Percentiles rank a stretch among this genome's conserved stretches.
Conservation (phyloP, 2,113 vertebrate genomes). For the Mola mola region DNA sequence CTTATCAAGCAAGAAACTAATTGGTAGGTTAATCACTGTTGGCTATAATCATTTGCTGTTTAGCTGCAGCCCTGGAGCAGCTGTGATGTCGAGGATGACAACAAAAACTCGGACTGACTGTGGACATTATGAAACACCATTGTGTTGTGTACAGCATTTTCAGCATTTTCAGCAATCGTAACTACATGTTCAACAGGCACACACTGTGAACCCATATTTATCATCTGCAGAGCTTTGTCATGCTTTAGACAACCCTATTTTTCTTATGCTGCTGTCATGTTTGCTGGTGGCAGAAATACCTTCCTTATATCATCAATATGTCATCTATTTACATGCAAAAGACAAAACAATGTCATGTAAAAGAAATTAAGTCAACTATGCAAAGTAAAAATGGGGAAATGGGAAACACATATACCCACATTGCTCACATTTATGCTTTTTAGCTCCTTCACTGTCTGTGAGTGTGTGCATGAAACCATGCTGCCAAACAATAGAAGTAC, state of each 20-base stretch:
- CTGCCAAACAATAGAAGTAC: conserved; percentile 69
- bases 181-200: too few relatives aligned
- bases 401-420: too few relatives aligned
- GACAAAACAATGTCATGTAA: background rate
- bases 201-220: too few relatives aligned
- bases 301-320: background rate
- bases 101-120: too few relatives aligned
- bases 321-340: background rate
- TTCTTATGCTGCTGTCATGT: background rate
- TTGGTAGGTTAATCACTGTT: too few relatives aligned
- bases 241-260: too few relatives aligned
- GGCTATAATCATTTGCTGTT: too few relatives aligned
- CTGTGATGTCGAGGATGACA: background rate
- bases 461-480: conserved; percentile 15
- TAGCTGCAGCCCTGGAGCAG: background rate
- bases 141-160: too few relatives aligned
- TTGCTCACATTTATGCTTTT: background rate
- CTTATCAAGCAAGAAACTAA: too few relatives aligned
- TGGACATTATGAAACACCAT: too few relatives aligned
- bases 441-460: background rate
- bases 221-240: too few relatives aligned
- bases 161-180: too few relatives aligned
- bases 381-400: background rate
- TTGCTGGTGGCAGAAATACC: background rate
- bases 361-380: background rate